Base-by-base conservation (phyloP, 2,797 vertebrate genomes). In the Simalia tracyae region DNA sequence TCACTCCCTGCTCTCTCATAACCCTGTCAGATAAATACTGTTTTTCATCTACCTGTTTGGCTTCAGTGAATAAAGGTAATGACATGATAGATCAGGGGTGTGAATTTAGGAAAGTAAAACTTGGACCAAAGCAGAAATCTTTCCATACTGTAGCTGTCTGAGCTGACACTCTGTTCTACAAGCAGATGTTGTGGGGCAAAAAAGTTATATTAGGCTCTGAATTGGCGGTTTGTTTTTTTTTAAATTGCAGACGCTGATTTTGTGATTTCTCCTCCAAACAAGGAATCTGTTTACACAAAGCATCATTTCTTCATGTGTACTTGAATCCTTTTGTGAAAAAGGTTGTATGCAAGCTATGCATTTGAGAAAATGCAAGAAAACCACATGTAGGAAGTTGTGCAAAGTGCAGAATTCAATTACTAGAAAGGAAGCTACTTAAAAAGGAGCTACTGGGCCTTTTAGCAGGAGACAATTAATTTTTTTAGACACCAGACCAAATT, bases 121-220 rank as follows among this genome's bases (percentile, higher is more conserved):
- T 95, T 54, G 92, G 92, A 94, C 60, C 94, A 89, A 95, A 95
- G 93, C 91, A 94, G 96, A 92, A 93, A 94, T 86, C 11, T 93
- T 90, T 91, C 17, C 94, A 91, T 90, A 94, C 96, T 90, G 90
- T 72, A 42, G 94, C 54, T 91, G 85, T 90, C 93, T 88, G 94
- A 85, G 66, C 91, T 94, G 95, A 95, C 95, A 90, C 95, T 92
- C 94, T 95, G 91, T 89, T 85, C 24, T 28, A 92, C 89, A 95
- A 94, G 94, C 95, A 95, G 96, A 91, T 96, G 94, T 54, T 22
- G 17, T 1, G 24, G 10, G 42, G 36, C 3, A 7, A 61, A 7
- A 91, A 57, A 57, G 17, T 60, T 60, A 42, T 11, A 36, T 2
- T 81, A 9, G 36, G 8, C 36, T 24, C 72, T 4, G 72, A 81